These are phyloP conservation scores for Chondrosia reniformis DNA, from an alignment of 37 sponge, comb jelly and placozoan species.

Conservation along the genomic window DNA sequence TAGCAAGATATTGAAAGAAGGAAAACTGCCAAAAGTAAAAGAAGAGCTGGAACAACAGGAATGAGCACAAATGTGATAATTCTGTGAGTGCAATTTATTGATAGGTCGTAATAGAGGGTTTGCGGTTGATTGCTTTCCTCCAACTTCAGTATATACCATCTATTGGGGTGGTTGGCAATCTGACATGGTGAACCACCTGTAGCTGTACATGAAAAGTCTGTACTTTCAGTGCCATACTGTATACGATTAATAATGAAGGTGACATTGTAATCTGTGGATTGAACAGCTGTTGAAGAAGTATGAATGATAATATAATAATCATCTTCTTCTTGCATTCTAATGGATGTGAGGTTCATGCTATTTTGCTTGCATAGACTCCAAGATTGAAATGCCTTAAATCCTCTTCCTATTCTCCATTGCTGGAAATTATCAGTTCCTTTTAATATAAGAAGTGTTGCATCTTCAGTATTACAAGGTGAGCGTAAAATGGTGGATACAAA, in stretches of 20 bases:
- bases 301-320: neutral
- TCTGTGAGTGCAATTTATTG: neutral
- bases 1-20: neutral
- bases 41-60: neutral
- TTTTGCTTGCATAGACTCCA: no score
- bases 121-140: neutral
- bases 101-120: neutral
- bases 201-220: constrained; percentile 1
- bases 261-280: neutral
- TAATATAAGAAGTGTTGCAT: neutral
- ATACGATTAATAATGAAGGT: neutral
- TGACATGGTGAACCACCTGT: neutral
- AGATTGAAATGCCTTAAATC: neutral
- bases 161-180: neutral
- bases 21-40: neutral
- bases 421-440: constrained; percentile 7
- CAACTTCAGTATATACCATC: constrained; percentile 14
- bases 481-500: neutral
- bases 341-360: no score
- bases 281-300: neutral
- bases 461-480: neutral
- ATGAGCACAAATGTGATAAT: constrained; percentile 13
- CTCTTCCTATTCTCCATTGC: neutral
- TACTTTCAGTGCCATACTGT: neutral
- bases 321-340: neutral